A percentile compares a stretch with the other conserved stretches of the same genome.
Evolutionary conservation across 2,888 invertebrate genomes (phyloP).

Genomic region (Silvanus unidentatus): DNA sequence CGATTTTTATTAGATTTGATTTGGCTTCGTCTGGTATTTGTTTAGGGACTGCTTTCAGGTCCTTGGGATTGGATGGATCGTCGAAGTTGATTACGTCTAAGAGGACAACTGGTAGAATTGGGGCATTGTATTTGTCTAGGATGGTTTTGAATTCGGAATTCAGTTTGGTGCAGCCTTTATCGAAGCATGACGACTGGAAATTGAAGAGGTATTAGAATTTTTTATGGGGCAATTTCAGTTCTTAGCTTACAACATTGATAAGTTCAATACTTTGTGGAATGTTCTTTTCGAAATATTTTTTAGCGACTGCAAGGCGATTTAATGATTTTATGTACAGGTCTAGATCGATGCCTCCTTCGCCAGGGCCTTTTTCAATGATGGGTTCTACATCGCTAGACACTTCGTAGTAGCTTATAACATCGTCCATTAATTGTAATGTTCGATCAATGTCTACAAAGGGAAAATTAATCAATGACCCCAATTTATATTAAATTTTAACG

Average conservation of each 20-base stretch:
- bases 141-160: constrained; percentile 85
- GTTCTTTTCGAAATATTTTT: constrained; percentile 86
- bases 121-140: constrained; percentile 77
- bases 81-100: constrained; percentile 70
- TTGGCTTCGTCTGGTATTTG: constrained; percentile 66
- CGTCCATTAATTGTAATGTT: constrained; percentile 81
- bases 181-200: constrained; percentile 66
- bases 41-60: constrained; percentile 50
- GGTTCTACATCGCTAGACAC: constrained; percentile 88
- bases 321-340: constrained; percentile 62
- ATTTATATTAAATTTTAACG: background rate
- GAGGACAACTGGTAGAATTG: constrained; percentile 79
- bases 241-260: constrained; percentile 74
- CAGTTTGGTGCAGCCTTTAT: constrained; percentile 76
- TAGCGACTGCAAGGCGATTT: constrained; percentile 78
- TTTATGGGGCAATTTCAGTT: background rate
- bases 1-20: constrained; percentile 69
- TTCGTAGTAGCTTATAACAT: constrained; percentile 93
- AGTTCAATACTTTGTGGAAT: constrained; percentile 91
- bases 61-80: constrained; percentile 25
- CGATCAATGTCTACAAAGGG: constrained; percentile 75
- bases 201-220: background rate
- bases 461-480: constrained; percentile 2
- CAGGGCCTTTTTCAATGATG: constrained; percentile 78
- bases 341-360: constrained; percentile 53